phyloP scores from a whole-genome alignment of 2,797 vertebrate species.

The Epinephelus malabaricus region DNA sequence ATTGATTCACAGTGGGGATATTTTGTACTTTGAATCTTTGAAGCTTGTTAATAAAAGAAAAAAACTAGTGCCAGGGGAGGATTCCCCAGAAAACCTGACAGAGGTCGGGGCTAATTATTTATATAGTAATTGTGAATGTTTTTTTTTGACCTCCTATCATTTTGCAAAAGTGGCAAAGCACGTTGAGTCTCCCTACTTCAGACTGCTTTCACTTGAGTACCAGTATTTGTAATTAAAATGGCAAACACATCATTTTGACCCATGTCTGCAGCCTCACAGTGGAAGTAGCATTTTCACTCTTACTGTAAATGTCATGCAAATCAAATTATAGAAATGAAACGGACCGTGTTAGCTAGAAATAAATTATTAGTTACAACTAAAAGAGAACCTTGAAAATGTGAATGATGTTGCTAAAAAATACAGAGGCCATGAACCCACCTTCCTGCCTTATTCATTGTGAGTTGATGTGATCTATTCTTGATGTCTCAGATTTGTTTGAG shows the following conservation, averaged over 20 bases:
- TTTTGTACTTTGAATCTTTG: too few relatives aligned
- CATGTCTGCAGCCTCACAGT: not conserved
- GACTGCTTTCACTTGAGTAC: not conserved
- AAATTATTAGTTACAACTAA: not conserved
- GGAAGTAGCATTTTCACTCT: constrained; percentile 1
- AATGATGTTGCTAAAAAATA: not conserved
- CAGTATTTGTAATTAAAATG: not conserved
- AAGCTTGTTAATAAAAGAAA: too few relatives aligned
- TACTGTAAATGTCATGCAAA: constrained; percentile 8
- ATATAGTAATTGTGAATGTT: too few relatives aligned
- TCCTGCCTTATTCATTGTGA: too few relatives aligned
- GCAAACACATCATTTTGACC: not conserved
- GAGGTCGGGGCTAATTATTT: too few relatives aligned
- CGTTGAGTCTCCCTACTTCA: not conserved
- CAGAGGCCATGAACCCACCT: not conserved
- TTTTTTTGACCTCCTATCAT: too few relatives aligned
- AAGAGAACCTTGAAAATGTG: not conserved
- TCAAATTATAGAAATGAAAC: not conserved
- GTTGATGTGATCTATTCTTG: not conserved
- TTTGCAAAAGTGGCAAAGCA: too few relatives aligned
- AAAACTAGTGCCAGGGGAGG: too few relatives aligned
- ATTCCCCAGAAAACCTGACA: too few relatives aligned
- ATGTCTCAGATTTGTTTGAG: not conserved
- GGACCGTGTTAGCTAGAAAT: not conserved
- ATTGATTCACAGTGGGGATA: too few relatives aligned